Evolutionary conservation across 2,113 vertebrate species (phyloP).

Genomic region (Scartelaos histophorus): DNA sequence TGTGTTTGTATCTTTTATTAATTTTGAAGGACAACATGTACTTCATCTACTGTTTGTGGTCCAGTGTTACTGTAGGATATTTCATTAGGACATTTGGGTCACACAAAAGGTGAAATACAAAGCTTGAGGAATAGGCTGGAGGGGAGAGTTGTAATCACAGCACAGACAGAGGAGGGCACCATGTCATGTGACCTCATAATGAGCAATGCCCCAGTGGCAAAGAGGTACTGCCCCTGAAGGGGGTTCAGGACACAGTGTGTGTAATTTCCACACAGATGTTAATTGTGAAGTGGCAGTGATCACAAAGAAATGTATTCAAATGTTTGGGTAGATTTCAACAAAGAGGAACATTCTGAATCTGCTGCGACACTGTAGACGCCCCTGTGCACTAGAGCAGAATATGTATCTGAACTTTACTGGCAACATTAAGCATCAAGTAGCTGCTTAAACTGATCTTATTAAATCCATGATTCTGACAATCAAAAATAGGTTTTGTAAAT

Average conservation of each 20-base stretch:
- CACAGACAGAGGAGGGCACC: constrained; percentile 25
- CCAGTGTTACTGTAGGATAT: background rate
- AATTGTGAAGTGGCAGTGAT: background rate
- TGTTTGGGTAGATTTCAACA: too few relatives aligned
- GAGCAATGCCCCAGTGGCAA: constrained; percentile 37
- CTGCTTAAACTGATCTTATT: too few relatives aligned
- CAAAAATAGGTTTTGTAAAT: too few relatives aligned
- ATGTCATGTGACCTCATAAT: constrained; percentile 52
- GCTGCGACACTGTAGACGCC: too few relatives aligned
- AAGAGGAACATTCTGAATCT: too few relatives aligned
- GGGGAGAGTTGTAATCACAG: constrained; percentile 21
- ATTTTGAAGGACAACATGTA: background rate
- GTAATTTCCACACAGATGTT: background rate
- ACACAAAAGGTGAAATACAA: constrained; percentile 65
- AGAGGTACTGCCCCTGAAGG: constrained; percentile 13
- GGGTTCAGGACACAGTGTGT: background rate
- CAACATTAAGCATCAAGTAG: too few relatives aligned
- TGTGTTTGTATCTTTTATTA: background rate
- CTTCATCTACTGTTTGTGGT: background rate
- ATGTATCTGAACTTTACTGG: too few relatives aligned
- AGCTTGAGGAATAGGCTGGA: constrained; percentile 30
- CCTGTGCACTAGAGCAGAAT: too few relatives aligned
- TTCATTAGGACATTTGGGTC: constrained; percentile 56
- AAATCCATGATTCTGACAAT: too few relatives aligned
- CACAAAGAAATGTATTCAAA: too few relatives aligned